phyloP scores from a whole-genome alignment of 2,888 invertebrate species.

The Venusia cambrica region DNA sequence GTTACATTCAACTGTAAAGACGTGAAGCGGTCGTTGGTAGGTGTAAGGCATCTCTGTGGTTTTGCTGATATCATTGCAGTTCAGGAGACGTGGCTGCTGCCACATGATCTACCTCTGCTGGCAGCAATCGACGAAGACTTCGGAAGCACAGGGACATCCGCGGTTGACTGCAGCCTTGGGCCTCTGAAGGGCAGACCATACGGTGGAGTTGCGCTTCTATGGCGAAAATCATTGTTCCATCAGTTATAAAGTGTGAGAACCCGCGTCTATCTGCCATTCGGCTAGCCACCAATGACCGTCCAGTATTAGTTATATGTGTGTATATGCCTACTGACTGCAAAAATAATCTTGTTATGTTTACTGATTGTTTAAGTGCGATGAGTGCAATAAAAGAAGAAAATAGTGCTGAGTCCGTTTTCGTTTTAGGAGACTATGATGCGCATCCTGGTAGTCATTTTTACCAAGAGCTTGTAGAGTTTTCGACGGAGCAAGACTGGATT shows the following conservation, averaged over 20 bases:
- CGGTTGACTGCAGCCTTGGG: too few species aligned
- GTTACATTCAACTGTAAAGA: too few species aligned
- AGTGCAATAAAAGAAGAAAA: constrained; percentile 12
- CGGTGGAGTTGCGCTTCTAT: constrained; percentile 12
- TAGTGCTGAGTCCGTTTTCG: constrained; percentile 3
- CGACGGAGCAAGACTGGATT: constrained; percentile 3
- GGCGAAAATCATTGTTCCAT: constrained; percentile 17
- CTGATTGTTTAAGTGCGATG: constrained; percentile 6
- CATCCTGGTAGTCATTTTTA: constrained; percentile 1
- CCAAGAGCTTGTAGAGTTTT: constrained; percentile 5
- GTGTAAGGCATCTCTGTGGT: too few species aligned
- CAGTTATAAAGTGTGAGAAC: constrained; percentile 17
- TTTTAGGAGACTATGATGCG: constrained; percentile 3
- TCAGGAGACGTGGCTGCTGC: neutral
- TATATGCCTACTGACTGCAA: constrained; percentile 18
- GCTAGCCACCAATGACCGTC: constrained; percentile 1
- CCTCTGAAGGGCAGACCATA: too few species aligned
- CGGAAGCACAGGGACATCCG: neutral
- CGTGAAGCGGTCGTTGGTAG: too few species aligned
- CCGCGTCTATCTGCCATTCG: constrained; percentile 17
- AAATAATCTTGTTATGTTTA: constrained; percentile 4
- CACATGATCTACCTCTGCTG: neutral
- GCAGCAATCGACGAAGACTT: constrained; percentile 3
- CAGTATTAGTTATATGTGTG: constrained; percentile 15
- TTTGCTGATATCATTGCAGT: neutral